Evolutionary conservation across 2,113 vertebrate species (phyloP), one percentile per base, ranked within the genome.

Genomic region (Phyllopteryx taeniolatus): DNA sequence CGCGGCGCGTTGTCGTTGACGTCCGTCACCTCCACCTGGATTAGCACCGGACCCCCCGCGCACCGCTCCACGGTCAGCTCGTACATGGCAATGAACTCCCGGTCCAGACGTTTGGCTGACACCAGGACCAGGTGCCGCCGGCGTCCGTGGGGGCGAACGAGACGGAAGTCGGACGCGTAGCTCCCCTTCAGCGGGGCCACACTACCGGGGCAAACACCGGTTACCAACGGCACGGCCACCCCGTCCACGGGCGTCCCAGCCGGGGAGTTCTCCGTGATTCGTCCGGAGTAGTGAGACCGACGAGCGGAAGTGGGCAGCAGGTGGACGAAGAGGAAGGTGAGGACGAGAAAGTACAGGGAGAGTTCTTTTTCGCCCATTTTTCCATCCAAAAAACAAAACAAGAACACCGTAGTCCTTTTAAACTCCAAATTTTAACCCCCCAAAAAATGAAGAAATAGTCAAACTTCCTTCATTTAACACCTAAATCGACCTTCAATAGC

Each of bases 1-100:
- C 72, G 82, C 1, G 92, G 93, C 1, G 71, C 76, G 76, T 91
- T 93, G 84, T 92, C 93, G 79, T 94, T 94, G 64, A 77, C 67
- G 83, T 93, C 91, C 46, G 90, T 74, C 35, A 94, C 89, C 6
- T 92, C 84, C 2, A 94, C 86, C 68, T 85, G 85, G 2, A 95
- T 42, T 14, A 67, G 62, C 22, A 83, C 83, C 12, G 80, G 31
- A 65, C 75, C 68, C 3, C 56, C 47, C 65, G 31, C 62, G 49
- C 89, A 91, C 1, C n/a, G 64, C 59, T 81, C 72, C 73, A 89
- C 82, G 19, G 17, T 63, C 68, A 95, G 75, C 67, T 78, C 68
- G 81, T 93, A 93, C 75, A 73, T 83, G 12, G 92, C 78, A 6
- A 89, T 91, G 22, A 87, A 84, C 81, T 93, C 92, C 67, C 93